A percentile compares a stretch with the other conserved stretches of the same genome.
Evolutionary conservation across 2,797 vertebrate genomes (phyloP).

Genomic region (Artibeus lituratus): DNA sequence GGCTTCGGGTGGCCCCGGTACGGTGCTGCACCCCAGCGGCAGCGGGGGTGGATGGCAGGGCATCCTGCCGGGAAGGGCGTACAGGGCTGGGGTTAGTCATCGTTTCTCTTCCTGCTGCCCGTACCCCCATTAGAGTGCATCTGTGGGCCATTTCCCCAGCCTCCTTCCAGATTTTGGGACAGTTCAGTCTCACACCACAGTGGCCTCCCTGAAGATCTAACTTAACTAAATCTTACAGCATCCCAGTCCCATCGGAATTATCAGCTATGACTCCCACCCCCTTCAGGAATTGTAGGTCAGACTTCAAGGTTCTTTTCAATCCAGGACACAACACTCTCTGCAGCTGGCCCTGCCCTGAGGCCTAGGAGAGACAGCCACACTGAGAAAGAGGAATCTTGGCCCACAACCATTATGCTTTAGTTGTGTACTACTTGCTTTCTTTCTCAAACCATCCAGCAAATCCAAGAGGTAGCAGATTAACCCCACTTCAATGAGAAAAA

Average conservation of each 20-base stretch:
- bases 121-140: background rate
- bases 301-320: background rate
- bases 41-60: conserved; percentile 88
- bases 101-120: background rate
- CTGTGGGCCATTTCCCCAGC: background rate
- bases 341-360: background rate
- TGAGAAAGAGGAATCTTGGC: background rate
- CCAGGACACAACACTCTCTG: background rate
- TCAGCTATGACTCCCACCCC: background rate
- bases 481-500: background rate
- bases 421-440: background rate
- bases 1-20: conserved; percentile 86
- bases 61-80: conserved; percentile 82
- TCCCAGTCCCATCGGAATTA: background rate
- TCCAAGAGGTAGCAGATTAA: background rate
- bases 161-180: background rate
- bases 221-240: background rate
- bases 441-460: background rate
- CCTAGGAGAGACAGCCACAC: background rate
- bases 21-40: conserved; percentile 89
- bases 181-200: background rate
- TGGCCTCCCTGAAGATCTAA: background rate
- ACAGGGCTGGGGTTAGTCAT: background rate
- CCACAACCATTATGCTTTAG: background rate
- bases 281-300: background rate